Evolutionary conservation across 2,797 vertebrate species (phyloP).

Genomic region (Numenius phaeopus): DNA sequence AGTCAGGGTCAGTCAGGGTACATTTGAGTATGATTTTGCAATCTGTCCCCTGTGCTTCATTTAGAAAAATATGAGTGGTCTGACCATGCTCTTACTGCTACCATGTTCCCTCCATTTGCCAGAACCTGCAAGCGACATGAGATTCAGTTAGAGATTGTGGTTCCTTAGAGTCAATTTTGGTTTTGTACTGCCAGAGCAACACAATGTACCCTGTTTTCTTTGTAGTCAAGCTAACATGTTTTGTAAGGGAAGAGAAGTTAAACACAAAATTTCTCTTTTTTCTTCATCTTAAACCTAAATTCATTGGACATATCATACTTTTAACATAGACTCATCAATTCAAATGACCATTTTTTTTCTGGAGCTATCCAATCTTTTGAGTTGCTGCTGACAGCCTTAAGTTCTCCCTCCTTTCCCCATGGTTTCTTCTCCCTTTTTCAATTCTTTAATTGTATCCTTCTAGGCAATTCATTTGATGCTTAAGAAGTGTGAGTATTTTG

Average conservation of each 20-base stretch:
- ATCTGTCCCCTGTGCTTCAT: neutral
- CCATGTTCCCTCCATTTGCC: accelerated
- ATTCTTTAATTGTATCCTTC: neutral
- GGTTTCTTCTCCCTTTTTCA: neutral
- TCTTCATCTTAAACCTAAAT: neutral
- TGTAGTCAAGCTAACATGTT: neutral
- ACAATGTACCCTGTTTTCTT: neutral
- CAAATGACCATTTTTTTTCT: neutral
- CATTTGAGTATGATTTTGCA: neutral
- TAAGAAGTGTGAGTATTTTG: conserved; percentile 23
- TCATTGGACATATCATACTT: neutral
- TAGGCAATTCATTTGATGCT: neutral
- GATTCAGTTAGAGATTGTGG: neutral
- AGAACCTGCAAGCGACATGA: neutral
- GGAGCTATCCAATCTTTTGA: neutral
- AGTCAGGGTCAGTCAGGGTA: accelerated
- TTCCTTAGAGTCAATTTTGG: neutral
- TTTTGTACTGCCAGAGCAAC: neutral
- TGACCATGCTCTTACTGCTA: neutral
- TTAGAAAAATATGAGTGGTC: neutral
- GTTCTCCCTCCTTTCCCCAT: neutral
- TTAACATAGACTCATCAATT: neutral
- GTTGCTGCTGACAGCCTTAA: neutral
- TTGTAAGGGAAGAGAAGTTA: neutral
- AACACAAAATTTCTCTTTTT: neutral